Percentiles rank a stretch among this genome's conserved stretches.
phyloP scores from a whole-genome alignment of 2,888 invertebrate genomes.

The Plebejus anna region DNA sequence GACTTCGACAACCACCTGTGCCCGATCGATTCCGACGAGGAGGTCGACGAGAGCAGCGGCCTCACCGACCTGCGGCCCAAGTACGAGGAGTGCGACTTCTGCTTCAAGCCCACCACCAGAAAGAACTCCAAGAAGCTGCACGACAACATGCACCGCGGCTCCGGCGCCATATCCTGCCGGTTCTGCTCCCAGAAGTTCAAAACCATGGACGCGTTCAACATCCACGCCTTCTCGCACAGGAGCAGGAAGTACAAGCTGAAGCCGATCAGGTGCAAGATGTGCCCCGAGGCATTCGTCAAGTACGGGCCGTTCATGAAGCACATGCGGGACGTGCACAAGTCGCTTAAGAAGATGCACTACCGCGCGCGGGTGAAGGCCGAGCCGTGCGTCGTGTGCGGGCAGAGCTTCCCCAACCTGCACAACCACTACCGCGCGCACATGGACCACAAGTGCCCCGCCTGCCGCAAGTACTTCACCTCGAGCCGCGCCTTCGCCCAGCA shows the following conservation, averaged over 20 bases:
- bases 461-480: conserved; percentile 69
- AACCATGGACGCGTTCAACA: conserved; percentile 71
- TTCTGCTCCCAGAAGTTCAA: conserved; percentile 73
- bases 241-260: conserved; percentile 68
- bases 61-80: conserved; percentile 44
- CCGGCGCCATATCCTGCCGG: conserved; percentile 71
- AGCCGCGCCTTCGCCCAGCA: conserved; percentile 57
- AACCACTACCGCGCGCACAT: conserved; percentile 82
- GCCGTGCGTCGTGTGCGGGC: conserved; percentile 80
- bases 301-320: conserved; percentile 72
- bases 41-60: conserved; percentile 43
- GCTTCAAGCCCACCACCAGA: conserved; percentile 70
- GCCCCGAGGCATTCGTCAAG: conserved; percentile 65
- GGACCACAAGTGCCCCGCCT: conserved; percentile 75
- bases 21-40: conserved; percentile 68
- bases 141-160: conserved; percentile 60
- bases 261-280: conserved; percentile 68
- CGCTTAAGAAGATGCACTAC: conserved; percentile 64
- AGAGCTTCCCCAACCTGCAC: conserved; percentile 80
- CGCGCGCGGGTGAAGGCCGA: conserved; percentile 69
- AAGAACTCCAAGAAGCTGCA: conserved; percentile 60
- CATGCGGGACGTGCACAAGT: conserved; percentile 63
- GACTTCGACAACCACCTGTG: conserved; percentile 71
- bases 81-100: conserved; percentile 71
- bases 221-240: conserved; percentile 72